Evolutionary conservation across 2,113 vertebrate species (phyloP).

Genomic region (Toxotes jaculatrix): DNA sequence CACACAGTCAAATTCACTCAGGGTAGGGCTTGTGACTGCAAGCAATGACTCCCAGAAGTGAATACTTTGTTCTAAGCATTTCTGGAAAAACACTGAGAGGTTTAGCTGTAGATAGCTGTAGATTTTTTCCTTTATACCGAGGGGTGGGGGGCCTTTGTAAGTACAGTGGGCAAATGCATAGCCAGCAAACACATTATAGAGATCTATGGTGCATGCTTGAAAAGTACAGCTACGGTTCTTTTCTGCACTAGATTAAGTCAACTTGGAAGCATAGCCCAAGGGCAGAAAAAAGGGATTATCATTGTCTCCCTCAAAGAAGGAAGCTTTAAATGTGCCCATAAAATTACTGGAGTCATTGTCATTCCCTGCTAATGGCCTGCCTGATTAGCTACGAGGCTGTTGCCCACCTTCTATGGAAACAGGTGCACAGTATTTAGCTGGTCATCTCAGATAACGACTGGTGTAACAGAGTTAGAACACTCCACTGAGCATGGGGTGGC

Average conservation of each 20-base stretch:
- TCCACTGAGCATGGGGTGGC: constrained; percentile 12
- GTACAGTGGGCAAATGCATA: background rate
- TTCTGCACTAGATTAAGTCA: constrained; percentile 51
- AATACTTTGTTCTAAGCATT: background rate
- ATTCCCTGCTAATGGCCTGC: constrained; percentile 49
- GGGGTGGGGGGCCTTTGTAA: background rate
- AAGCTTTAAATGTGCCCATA: constrained; percentile 60
- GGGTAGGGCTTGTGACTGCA: background rate
- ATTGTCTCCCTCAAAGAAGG: constrained; percentile 40
- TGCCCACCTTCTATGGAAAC: constrained; percentile 33
- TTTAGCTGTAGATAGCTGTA: background rate
- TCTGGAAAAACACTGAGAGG: background rate
- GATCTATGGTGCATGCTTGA: constrained; percentile 30
- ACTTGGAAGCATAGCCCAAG: constrained; percentile 47
- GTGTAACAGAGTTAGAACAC: constrained; percentile 29
- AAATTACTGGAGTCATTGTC: constrained; percentile 58
- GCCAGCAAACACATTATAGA: constrained; percentile 16
- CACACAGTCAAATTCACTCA: constrained; percentile 19
- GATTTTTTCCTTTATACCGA: background rate
- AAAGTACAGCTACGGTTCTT: constrained; percentile 20
- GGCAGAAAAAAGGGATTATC: constrained; percentile 34
- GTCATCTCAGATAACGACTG: constrained; percentile 39
- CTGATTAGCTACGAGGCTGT: constrained; percentile 46
- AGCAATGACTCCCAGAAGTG: background rate
- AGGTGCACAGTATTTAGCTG: constrained; percentile 48